These are phyloP conservation scores for Tauraco hartlaubi DNA, from an alignment of 2,797 vertebrate species.

Conservation along the genomic window DNA sequence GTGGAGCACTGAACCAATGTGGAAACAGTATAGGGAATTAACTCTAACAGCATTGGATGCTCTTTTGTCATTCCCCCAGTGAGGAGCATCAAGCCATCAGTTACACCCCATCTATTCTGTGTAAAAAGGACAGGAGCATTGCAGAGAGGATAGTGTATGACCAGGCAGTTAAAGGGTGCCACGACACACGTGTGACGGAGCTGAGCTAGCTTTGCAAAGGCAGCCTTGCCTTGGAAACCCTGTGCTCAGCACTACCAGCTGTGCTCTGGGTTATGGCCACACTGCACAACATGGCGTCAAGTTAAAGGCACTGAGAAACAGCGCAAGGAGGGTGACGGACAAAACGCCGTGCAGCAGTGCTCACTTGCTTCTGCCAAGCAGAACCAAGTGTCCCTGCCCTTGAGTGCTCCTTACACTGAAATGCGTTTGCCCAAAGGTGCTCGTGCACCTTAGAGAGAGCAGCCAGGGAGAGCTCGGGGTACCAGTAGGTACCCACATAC, in stretches of 20 bases:
- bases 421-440: neutral
- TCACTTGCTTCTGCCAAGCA: neutral
- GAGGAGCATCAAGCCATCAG: neutral
- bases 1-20: neutral
- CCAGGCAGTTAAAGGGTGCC: neutral
- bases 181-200: fast-evolving
- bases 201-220: neutral
- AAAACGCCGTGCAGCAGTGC: fast-evolving
- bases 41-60: no score
- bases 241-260: neutral
- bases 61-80: neutral
- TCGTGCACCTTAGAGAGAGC: neutral
- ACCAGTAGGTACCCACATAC: neutral
- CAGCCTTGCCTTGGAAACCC: neutral
- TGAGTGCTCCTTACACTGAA: neutral
- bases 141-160: neutral
- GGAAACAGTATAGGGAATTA: neutral
- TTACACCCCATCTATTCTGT: neutral
- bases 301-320: neutral
- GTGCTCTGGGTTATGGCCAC: neutral
- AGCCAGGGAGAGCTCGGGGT: neutral
- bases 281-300: fast-evolving
- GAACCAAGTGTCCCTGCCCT: neutral
- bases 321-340: fast-evolving
- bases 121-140: fast-evolving